These are phyloP conservation scores for Pseudomyrmex sp. DNA, from an alignment of 1,140 invertebrate species.

Conservation along the genomic window DNA sequence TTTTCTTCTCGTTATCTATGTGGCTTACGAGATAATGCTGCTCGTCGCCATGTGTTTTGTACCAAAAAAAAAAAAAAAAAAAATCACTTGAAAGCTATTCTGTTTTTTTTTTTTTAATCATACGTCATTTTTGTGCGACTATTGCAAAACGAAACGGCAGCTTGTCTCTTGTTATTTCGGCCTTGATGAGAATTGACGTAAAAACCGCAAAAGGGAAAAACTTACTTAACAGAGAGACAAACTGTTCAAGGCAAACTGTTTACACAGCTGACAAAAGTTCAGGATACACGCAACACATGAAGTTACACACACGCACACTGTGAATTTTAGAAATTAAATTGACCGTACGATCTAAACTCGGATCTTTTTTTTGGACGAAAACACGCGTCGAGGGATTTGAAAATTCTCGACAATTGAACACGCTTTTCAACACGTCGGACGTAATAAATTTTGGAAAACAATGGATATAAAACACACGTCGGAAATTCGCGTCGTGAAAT, in stretches of 20 bases:
- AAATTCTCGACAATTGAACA: not conserved
- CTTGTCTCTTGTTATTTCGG: conserved; percentile 2
- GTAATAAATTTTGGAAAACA: conserved; percentile 37
- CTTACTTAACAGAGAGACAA: not conserved
- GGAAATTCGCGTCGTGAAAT: conserved; percentile 9
- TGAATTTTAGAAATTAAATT: conserved; percentile 21
- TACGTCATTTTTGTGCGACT: not conserved
- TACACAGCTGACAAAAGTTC: conserved; percentile 36
- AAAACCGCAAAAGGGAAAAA: conserved; percentile 15
- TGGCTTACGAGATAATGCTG: not conserved
- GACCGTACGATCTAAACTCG: no score
- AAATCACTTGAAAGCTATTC: not conserved
- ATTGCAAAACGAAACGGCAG: not conserved
- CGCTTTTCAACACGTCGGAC: not conserved
- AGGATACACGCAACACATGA: not conserved
- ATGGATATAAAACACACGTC: conserved; percentile 2
- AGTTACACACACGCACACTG: not conserved
- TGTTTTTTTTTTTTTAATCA: not conserved
- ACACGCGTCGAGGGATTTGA: not conserved
- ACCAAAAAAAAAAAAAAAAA: not conserved
- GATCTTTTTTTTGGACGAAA: not conserved
- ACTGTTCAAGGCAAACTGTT: conserved; percentile 23
- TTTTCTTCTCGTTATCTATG: no score
- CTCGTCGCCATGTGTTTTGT: not conserved
- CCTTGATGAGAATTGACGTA: conserved; percentile 46